A percentile compares a stretch with the other conserved stretches of the same genome.
Conservation (phyloP, 1,140 invertebrate species). For the Drosophila paulistorum region DNA sequence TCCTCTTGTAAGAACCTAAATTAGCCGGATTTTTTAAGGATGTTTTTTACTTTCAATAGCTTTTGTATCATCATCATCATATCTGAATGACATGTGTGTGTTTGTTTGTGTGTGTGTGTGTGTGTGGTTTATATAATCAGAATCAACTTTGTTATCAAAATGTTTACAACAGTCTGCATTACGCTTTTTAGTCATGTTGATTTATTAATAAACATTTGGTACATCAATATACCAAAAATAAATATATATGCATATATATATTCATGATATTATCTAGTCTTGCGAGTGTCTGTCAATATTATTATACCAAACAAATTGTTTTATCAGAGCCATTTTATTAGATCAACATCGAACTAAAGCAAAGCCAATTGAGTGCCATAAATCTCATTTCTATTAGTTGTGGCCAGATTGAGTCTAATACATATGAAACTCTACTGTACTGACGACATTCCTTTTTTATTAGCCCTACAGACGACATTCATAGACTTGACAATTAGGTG, state of each 20-base stretch:
- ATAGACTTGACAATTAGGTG: not conserved
- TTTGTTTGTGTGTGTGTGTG: not conserved
- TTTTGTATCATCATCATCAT: not conserved
- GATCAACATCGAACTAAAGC: constrained; percentile 1
- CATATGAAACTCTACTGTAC: not conserved
- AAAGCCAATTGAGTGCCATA: constrained; percentile 2
- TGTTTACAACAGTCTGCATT: constrained; percentile 40
- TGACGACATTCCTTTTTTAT: not conserved
- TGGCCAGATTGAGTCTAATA: not conserved
- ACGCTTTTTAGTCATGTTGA: constrained; percentile 17
- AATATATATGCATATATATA: constrained; percentile 24
- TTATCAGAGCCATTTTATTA: constrained; percentile 1
- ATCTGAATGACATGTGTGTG: not conserved
- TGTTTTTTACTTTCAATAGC: not conserved
- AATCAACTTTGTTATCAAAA: constrained; percentile 38
- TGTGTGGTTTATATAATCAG: constrained; percentile 15
- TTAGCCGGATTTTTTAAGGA: too few relatives aligned
- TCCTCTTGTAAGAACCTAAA: too few relatives aligned
- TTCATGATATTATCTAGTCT: constrained; percentile 19
- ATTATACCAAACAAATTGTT: not conserved
- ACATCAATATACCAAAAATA: not conserved
- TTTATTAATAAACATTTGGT: constrained; percentile 48
- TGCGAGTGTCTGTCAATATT: not conserved
- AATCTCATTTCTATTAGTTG: not conserved
- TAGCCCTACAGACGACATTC: not conserved